Conservation (phyloP, 2,888 invertebrate genomes). For the Amiota mariae region DNA sequence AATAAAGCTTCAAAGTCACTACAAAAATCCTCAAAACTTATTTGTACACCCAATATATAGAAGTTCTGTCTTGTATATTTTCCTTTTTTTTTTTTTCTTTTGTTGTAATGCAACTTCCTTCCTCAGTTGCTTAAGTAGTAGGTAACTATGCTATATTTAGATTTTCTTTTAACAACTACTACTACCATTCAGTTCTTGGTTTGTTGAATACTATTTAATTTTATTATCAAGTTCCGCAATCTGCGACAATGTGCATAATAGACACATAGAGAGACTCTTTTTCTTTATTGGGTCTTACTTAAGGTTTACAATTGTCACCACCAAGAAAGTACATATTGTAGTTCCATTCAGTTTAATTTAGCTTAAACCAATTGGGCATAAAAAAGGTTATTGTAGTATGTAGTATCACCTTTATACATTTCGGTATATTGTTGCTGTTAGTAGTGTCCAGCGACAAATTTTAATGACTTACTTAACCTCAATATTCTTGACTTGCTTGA, state of each 20-base stretch:
- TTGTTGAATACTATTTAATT: constrained; percentile 47
- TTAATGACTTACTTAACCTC: constrained; percentile 69
- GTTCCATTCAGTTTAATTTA: background rate
- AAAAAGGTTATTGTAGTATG: too few species aligned
- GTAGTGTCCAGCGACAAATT: constrained; percentile 71
- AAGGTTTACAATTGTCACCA: constrained; percentile 47
- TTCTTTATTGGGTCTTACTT: background rate
- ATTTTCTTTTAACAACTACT: too few species aligned
- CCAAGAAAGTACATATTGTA: constrained; percentile 39
- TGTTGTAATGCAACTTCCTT: constrained; percentile 48
- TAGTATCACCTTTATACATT: background rate
- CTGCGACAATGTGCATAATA: constrained; percentile 38
- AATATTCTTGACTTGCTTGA: constrained; percentile 13
- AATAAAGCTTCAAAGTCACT: too few species aligned
- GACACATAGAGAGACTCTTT: constrained; percentile 26
- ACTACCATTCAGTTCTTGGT: constrained; percentile 42
- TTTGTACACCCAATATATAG: too few species aligned
- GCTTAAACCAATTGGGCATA: background rate
- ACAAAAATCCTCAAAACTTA: too few species aligned
- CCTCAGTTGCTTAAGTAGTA: constrained; percentile 15
- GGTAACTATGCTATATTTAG: too few species aligned
- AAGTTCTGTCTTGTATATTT: too few species aligned
- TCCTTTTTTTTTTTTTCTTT: too few species aligned
- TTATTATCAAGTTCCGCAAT: constrained; percentile 64
- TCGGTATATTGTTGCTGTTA: constrained; percentile 25